Evolutionary conservation across 2,888 invertebrate species (phyloP).

Genomic region (Plusia festucae): DNA sequence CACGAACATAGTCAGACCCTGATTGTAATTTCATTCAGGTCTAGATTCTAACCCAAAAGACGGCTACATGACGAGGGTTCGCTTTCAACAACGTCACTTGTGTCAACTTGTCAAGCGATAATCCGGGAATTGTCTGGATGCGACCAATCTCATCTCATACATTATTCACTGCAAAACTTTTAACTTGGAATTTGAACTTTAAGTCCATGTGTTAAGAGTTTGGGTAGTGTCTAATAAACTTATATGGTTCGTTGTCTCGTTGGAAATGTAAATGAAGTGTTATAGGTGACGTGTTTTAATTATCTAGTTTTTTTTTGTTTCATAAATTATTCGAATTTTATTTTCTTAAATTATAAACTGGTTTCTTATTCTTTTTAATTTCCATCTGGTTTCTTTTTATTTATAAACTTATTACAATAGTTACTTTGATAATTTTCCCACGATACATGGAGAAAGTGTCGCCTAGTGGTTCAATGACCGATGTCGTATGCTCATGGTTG

Average conservation of each 20-base stretch:
- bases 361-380: too few species aligned
- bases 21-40: conserved; percentile 52
- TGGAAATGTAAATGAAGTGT: conserved; percentile 18
- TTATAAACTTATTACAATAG: too few species aligned
- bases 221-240: not conserved
- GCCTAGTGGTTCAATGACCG: too few species aligned
- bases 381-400: too few species aligned
- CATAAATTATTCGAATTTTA: too few species aligned
- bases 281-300: conserved; percentile 8
- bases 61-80: conserved; percentile 53
- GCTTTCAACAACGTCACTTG: conserved; percentile 44
- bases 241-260: not conserved
- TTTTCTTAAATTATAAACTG: too few species aligned
- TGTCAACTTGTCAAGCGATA: conserved; percentile 53
- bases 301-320: not conserved
- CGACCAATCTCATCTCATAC: conserved; percentile 30
- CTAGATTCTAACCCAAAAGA: conserved; percentile 39
- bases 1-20: conserved; percentile 18
- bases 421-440: not conserved
- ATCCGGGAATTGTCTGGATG: conserved; percentile 45
- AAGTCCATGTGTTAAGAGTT: conserved; percentile 9
- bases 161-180: conserved; percentile 19
- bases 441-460: too few species aligned
- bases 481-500: too few species aligned
- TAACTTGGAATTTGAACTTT: conserved; percentile 22